A percentile compares a stretch with the other conserved stretches of the same genome.
Conservation (phyloP, 2,888 invertebrate species). For the Temnothorax unifasciatus region DNA sequence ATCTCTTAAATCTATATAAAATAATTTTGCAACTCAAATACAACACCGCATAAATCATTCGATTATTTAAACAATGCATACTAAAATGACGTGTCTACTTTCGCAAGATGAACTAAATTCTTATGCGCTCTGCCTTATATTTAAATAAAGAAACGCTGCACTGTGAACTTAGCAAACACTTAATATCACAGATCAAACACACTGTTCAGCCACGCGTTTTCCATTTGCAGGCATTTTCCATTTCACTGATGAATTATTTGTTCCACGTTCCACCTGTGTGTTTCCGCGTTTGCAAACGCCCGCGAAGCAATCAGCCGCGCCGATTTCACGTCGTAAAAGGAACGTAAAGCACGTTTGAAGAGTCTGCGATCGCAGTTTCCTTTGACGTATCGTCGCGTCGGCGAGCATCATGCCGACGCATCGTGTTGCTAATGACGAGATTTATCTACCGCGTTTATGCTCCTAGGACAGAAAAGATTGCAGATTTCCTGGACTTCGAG, state of each 20-base stretch:
- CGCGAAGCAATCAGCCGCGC: not conserved
- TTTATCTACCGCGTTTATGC: constrained; percentile 19
- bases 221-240: constrained; percentile 1
- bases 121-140: not conserved
- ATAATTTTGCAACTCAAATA: not conserved
- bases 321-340: constrained; percentile 11
- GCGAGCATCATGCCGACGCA: not conserved
- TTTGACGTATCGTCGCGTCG: not conserved
- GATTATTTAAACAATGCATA: not conserved
- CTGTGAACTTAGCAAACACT: not conserved
- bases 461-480: constrained; percentile 6
- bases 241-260: constrained; percentile 12
- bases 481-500: constrained; percentile 24
- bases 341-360: not conserved
- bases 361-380: not conserved
- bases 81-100: not conserved
- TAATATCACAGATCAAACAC: not conserved
- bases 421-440: constrained; percentile 3
- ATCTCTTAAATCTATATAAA: not conserved
- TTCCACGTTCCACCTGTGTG: not conserved
- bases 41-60: not conserved
- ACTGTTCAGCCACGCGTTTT: not conserved
- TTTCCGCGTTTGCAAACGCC: constrained; percentile 10
- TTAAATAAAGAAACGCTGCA: not conserved
- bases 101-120: not conserved